Evolutionary conservation across 2,113 vertebrate species (phyloP).

Genomic region (Circaetus gallicus): DNA sequence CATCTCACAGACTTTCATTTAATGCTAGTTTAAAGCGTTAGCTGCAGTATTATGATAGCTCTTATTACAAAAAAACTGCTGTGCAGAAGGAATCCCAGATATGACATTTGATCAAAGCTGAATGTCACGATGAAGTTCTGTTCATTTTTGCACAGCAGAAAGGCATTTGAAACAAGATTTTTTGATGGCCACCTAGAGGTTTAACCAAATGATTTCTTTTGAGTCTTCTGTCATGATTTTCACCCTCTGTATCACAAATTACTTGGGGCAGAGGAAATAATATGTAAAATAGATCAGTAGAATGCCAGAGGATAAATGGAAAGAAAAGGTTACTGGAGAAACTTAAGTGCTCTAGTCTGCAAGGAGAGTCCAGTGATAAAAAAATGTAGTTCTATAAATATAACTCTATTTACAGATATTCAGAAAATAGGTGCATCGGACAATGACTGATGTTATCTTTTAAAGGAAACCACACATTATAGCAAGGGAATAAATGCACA

Average conservation of each 20-base stretch:
- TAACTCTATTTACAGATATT: not conserved
- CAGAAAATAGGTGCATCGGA: not conserved
- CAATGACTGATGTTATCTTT: not conserved
- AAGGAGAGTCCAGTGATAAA: not conserved
- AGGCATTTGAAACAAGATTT: not conserved
- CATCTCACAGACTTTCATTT: not conserved
- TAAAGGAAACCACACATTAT: not conserved
- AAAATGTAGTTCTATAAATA: not conserved
- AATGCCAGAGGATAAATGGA: not conserved
- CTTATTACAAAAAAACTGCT: not conserved
- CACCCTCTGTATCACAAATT: not conserved
- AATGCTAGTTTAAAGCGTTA: not conserved
- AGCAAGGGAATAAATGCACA: not conserved
- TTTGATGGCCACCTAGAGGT: constrained; percentile 11
- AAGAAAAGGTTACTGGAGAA: not conserved
- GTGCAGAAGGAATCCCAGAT: not conserved
- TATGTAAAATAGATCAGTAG: not conserved
- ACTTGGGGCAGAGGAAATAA: not conserved
- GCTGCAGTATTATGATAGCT: not conserved
- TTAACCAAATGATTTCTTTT: constrained; percentile 15
- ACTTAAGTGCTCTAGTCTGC: not conserved
- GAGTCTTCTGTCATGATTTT: not conserved
- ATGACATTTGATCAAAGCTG: constrained; percentile 42
- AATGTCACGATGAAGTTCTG: not conserved
- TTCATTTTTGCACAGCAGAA: not conserved